phyloP scores from a whole-genome alignment of 1,140 invertebrate genomes.

The Homarus americanus region DNA sequence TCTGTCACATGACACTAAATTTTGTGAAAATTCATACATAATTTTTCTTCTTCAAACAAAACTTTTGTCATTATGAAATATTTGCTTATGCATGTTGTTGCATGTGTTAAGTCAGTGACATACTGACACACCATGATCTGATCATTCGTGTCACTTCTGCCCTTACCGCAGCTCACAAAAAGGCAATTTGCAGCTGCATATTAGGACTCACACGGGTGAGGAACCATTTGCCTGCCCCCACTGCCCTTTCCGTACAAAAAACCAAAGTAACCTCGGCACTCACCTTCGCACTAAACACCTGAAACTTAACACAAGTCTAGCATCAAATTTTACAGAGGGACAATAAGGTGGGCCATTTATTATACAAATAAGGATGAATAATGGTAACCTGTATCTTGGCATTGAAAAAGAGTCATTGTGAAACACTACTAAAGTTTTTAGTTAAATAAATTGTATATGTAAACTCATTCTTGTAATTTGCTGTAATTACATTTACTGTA shows the following conservation, averaged over 20 bases:
- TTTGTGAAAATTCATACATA: too few species aligned
- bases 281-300: slow-evolving; percentile 53
- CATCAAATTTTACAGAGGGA: not conserved
- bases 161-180: slow-evolving; percentile 61
- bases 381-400: not conserved
- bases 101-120: too few species aligned
- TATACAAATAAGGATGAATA: not conserved
- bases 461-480: too few species aligned
- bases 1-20: too few species aligned
- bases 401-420: not conserved
- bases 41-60: too few species aligned
- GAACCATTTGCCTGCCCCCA: slow-evolving; percentile 54
- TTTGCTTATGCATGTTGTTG: too few species aligned
- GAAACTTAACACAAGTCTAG: not conserved
- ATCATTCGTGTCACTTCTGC: slow-evolving; percentile 61
- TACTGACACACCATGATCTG: too few species aligned
- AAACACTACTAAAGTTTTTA: too few species aligned
- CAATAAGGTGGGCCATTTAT: not conserved
- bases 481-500: too few species aligned
- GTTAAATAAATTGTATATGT: too few species aligned
- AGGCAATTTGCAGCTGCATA: slow-evolving; percentile 57
- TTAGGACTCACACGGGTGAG: slow-evolving; percentile 62
- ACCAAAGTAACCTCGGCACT: slow-evolving; percentile 63
- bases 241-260: slow-evolving; percentile 55
- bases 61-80: too few species aligned